These are phyloP conservation scores for Mesocricetus auratus DNA, from an alignment of 2,113 vertebrate genomes.

Conservation along the genomic window DNA sequence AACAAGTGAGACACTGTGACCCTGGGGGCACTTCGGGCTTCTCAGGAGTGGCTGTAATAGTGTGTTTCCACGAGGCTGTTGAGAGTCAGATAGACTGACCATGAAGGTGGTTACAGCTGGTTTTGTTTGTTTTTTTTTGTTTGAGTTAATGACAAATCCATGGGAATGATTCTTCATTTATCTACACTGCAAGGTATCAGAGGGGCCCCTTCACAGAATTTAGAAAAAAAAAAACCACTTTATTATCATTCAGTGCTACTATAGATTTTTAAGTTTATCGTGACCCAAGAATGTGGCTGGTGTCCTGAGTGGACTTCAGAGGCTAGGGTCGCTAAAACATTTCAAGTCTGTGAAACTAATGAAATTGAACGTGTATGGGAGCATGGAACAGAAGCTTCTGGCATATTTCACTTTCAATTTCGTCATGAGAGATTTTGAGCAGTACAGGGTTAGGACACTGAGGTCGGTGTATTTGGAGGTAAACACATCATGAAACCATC, in stretches of 20 bases:
- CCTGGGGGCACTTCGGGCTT: not conserved
- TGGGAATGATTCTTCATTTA: not conserved
- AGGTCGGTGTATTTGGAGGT: slow-evolving; percentile 11
- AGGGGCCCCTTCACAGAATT: not conserved
- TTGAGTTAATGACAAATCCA: not conserved
- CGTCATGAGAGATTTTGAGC: not conserved
- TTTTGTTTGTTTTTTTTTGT: not conserved
- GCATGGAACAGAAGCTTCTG: slow-evolving; percentile 18
- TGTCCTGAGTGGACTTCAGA: not conserved
- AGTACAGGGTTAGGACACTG: not conserved
- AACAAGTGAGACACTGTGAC: not conserved
- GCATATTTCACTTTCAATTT: slow-evolving; percentile 45
- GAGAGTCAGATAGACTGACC: not conserved
- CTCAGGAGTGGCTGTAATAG: not conserved
- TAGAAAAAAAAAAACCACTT: not conserved
- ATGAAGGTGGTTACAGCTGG: not conserved
- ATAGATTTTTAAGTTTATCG: not conserved
- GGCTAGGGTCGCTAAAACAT: not conserved
- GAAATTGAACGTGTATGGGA: slow-evolving; percentile 20
- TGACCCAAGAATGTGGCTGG: not conserved
- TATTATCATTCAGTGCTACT: not conserved
- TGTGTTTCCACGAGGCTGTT: not conserved
- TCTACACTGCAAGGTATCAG: not conserved
- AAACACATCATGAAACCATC: not conserved
- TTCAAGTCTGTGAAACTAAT: not conserved